These are phyloP conservation scores for Strigops habroptila DNA, from an alignment of 2,113 vertebrate genomes.

Conservation along the genomic window DNA sequence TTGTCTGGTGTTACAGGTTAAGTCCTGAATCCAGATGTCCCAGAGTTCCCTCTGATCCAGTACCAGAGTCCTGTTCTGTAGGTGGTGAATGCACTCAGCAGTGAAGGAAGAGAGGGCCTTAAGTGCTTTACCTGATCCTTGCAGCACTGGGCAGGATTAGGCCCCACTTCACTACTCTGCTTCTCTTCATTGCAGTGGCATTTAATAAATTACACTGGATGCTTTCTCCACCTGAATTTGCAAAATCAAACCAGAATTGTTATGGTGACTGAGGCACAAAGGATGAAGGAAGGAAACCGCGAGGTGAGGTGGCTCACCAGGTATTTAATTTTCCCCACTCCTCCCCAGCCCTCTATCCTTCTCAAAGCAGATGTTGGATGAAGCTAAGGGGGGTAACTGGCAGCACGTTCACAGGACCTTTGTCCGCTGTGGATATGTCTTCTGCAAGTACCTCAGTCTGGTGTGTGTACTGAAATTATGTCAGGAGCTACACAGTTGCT, in stretches of 20 bases:
- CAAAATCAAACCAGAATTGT: background rate
- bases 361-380: background rate
- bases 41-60: background rate
- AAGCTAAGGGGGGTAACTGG: background rate
- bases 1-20: background rate
- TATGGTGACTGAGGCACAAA: background rate
- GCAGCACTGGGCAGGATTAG: background rate
- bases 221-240: background rate
- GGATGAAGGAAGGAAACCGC: background rate
- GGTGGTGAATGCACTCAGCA: background rate
- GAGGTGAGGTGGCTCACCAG: background rate
- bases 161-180: background rate
- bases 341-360: background rate
- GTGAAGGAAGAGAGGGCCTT: background rate
- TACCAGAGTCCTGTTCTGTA: background rate
- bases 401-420: background rate
- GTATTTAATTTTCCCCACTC: background rate
- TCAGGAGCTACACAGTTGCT: background rate
- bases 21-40: background rate
- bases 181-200: background rate
- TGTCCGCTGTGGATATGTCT: background rate
- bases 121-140: background rate
- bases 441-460: background rate
- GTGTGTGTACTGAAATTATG: background rate
- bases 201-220: background rate